Base-by-base conservation (phyloP, 2,797 vertebrate species). In the Labeo calbasu region DNA sequence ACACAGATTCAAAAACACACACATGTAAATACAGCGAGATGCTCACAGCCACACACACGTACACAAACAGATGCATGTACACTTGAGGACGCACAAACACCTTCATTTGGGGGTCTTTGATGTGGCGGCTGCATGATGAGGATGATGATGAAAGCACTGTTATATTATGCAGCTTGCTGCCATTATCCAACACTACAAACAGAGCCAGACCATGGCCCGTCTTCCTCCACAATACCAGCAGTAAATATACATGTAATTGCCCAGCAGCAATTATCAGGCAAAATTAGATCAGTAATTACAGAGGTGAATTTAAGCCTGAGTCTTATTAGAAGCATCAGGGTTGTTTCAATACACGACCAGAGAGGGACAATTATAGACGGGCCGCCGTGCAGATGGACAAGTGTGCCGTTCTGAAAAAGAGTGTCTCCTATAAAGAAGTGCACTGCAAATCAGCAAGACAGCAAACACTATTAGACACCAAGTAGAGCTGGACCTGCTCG, bases 231-330 rank as follows among this genome's bases (percentile, higher is more conserved):
- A 93, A 92, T 95, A 97, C 97, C 92, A 96, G 96, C 96, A 96
- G 96, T 99, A 99, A 99, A 98, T 97, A 98, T 98, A 99, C 97
- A 99, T 99, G 97, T 98, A 96, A 99, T 99, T 98, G 97, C 96
- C 95, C 94, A 92, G 95, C 94, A 93, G 96, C 96, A 98, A 98
- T 99, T 99, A 99, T 99, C 98, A 98, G 96, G 96, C 96, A 96
- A 97, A 95, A 99, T 97, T 96, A 98, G 97, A 99, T 97, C 96
- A 94, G 97, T 99, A 99, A 99, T 99, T 99, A 99, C 97, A 99
- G 95, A 91, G 96, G 94, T 96, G 95, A 96, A 96, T 97, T 98
- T 96, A 98, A 97, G 96, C 96, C 95, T 94, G 95, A 96, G 95
- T 97, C 96, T 98, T 96, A 96, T 98, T 97, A 97, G 96, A 84